Base-by-base conservation (phyloP, 2,888 invertebrate genomes). In the Oscheius sp. region DNA sequence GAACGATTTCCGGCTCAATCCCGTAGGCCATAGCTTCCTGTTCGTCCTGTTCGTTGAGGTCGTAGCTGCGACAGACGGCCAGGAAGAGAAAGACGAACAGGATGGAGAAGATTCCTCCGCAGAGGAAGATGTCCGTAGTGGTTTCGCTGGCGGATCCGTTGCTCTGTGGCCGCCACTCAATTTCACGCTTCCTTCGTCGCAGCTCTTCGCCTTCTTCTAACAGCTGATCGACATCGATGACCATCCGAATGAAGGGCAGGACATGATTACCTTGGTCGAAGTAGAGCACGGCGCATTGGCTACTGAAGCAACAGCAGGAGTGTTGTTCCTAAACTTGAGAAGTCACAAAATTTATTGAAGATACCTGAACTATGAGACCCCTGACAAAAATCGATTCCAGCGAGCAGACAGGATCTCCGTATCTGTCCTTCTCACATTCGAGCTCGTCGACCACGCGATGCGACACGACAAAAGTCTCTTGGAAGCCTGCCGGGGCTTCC, bases 281-380 rank as follows among this genome's bases (percentile, higher is more conserved):
- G 65, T 50, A 65, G 65, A 65, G 65, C 13, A 65, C 65, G 29
- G 50, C 65, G 48, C 65, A 65, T n/a, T 32, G 48, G 50, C 65
- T 48, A 51, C 65, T 51, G 11, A 32, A 48, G 29, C 65, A 65
- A 33, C 65, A 65, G 50, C 65, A 65, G 32, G 65, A 65, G 13
- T 65, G 65, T 21, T 48, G 48, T 29, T 65, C 65, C 65, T 65
- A 42, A 42, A 42, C 3, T 5, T 42, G 7, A 42, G 42, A 42
- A 2, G 50, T n/a, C 13, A 51, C 53, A 51, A 51, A n/a, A 2
- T 3, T 51, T 10, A n/a, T 7, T 48, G 50, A 48, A 58, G 13
- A 10, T 13, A 60, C 59, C 42, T 60, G 59, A 29, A 65, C 50
- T 9, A 65, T 50, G 50, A 65, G 32, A 21, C 33, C 51, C 29